These are phyloP conservation scores for Brenthis ino DNA, from an alignment of 2,888 invertebrate genomes.

Conservation along the genomic window DNA sequence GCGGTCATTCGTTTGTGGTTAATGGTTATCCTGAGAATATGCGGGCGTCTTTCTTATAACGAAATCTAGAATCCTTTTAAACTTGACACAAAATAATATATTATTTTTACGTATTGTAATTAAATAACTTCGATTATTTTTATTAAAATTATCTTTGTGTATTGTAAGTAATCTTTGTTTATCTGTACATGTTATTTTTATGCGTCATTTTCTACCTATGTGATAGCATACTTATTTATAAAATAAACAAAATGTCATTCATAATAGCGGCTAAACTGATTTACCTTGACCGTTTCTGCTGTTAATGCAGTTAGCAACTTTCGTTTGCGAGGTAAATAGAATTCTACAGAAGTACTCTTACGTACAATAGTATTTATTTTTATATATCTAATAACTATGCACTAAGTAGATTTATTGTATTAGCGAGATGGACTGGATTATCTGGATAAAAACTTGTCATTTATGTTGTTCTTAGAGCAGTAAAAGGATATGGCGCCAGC, in stretches of 20 bases:
- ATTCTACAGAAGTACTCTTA: slow-evolving; percentile 45
- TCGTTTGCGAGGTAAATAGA: slow-evolving; percentile 69
- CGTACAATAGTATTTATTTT: too few species aligned
- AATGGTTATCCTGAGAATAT: slow-evolving; percentile 67
- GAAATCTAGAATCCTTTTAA: slow-evolving; percentile 2
- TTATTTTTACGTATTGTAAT: not conserved
- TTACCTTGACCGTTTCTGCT: slow-evolving; percentile 70
- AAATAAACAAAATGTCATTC: slow-evolving; percentile 38
- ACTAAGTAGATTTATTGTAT: too few species aligned
- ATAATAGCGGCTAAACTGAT: slow-evolving; percentile 51
- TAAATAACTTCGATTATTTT: slow-evolving; percentile 1
- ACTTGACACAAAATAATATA: not conserved
- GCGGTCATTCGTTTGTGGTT: slow-evolving; percentile 75
- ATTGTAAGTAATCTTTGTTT: slow-evolving; percentile 20
- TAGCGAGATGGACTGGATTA: too few species aligned
- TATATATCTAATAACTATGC: too few species aligned
- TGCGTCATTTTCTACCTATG: not conserved
- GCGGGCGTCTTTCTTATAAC: slow-evolving; percentile 64
- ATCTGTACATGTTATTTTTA: slow-evolving; percentile 19
- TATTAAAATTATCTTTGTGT: slow-evolving; percentile 7
- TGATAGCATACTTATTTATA: not conserved
- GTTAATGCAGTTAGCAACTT: slow-evolving; percentile 60
- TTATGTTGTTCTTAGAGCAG: not conserved
- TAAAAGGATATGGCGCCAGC: not conserved
- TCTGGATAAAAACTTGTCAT: not conserved